Evolutionary conservation across 2,888 invertebrate genomes (phyloP).

Genomic region (Mantis religiosa): DNA sequence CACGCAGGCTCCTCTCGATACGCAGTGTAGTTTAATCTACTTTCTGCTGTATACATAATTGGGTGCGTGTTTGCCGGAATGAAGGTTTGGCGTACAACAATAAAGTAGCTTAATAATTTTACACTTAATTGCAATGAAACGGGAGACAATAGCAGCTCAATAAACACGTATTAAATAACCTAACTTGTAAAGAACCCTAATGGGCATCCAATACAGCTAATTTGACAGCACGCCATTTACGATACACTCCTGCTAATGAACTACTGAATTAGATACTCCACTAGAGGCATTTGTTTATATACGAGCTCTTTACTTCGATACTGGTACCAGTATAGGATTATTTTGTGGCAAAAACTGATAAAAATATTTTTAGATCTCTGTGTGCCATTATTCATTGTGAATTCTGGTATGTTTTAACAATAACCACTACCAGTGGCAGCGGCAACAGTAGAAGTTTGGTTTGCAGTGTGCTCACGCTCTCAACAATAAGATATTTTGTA

Average conservation of each 20-base stretch:
- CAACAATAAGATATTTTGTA: too few species aligned
- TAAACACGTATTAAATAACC: neutral
- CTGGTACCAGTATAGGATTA: neutral
- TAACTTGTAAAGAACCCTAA: neutral
- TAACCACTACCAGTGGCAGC: too few species aligned
- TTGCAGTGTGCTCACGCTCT: too few species aligned
- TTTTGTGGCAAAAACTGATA: too few species aligned
- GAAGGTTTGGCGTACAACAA: neutral
- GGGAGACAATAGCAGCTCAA: too few species aligned
- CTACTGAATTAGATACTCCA: neutral
- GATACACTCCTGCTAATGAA: neutral
- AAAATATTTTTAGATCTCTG: too few species aligned
- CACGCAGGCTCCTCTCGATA: too few species aligned
- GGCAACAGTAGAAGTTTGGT: too few species aligned
- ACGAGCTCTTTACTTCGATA: neutral
- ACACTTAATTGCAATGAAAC: neutral
- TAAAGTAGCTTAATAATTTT: neutral
- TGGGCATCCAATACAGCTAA: neutral
- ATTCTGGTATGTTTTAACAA: too few species aligned
- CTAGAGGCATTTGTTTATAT: neutral
- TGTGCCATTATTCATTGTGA: too few species aligned
- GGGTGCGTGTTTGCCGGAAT: neutral
- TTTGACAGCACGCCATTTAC: neutral
- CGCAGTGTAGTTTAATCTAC: too few species aligned
- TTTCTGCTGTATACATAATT: neutral